Conservation (phyloP, 1,140 invertebrate genomes). For the Oedothorax gibbosus region DNA sequence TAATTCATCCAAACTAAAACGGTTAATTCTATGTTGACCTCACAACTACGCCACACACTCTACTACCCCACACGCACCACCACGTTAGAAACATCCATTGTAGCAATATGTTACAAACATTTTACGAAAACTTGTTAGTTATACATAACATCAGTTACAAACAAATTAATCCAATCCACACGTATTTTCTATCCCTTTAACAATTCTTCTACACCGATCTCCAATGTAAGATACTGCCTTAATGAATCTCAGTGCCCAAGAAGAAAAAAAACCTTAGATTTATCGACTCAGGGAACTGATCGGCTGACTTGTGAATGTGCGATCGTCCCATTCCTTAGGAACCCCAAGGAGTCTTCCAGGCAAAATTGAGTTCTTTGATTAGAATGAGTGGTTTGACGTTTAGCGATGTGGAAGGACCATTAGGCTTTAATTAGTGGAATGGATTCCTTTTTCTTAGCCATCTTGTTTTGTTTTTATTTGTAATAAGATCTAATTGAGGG, state of each 20-base stretch:
- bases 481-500: slow-evolving; percentile 43
- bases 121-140: too few species aligned
- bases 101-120: too few species aligned
- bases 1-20: too few species aligned
- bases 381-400: slow-evolving; percentile 36
- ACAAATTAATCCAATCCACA: too few species aligned
- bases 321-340: not conserved
- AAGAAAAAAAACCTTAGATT: not conserved
- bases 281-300: not conserved
- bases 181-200: too few species aligned
- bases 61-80: too few species aligned
- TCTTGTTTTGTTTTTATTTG: slow-evolving; percentile 36
- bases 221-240: too few species aligned
- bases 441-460: slow-evolving; percentile 23
- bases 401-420: slow-evolving; percentile 48
- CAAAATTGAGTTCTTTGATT: slow-evolving; percentile 38
- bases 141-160: too few species aligned
- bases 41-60: too few species aligned
- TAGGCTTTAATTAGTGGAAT: slow-evolving; percentile 57
- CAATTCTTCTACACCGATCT: too few species aligned
- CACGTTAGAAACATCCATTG: too few species aligned
- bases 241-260: not conserved
- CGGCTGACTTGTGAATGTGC: not conserved
- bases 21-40: too few species aligned
- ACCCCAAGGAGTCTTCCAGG: slow-evolving; percentile 17